Conservation (phyloP, 2,113 vertebrate genomes). For the Triplophysa rosa region DNA sequence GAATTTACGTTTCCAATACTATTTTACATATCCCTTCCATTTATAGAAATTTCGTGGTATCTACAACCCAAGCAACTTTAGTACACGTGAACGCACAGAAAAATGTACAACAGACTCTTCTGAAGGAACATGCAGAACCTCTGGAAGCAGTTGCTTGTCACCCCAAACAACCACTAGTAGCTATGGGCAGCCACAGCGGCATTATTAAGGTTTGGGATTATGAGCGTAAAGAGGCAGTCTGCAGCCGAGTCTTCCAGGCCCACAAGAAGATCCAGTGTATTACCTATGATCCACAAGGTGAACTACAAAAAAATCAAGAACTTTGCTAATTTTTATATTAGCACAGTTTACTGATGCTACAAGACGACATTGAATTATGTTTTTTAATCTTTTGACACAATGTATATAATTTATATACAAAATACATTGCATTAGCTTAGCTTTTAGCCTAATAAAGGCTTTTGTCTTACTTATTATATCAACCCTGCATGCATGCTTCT, state of each 20-base stretch:
- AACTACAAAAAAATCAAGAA: not conserved
- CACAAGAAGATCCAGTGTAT: conserved; percentile 77
- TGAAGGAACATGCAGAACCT: conserved; percentile 73
- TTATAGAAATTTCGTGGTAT: conserved; percentile 87
- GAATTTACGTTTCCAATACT: not conserved
- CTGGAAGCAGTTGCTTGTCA: conserved; percentile 83
- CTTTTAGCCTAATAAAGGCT: no score
- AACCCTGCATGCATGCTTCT: not conserved
- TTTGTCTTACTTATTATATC: no score
- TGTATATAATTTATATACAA: not conserved
- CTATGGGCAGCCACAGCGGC: conserved; percentile 79
- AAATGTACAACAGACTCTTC: conserved; percentile 66
- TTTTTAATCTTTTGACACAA: not conserved
- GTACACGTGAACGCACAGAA: conserved; percentile 74
- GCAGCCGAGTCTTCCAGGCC: conserved; percentile 76
- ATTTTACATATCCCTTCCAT: conserved; percentile 43
- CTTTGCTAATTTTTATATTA: not conserved
- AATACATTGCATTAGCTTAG: not conserved
- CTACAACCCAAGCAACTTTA: conserved; percentile 77
- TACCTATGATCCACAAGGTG: conserved; percentile 85
- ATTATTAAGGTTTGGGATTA: conserved; percentile 87
- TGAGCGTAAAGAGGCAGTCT: conserved; percentile 63
- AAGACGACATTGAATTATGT: not conserved
- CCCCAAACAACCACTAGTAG: conserved; percentile 74
- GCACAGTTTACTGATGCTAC: not conserved